A percentile compares a stretch with the other conserved stretches of the same genome.
These are phyloP conservation scores for Drosophila kanekoi DNA, from an alignment of 2,888 invertebrate species.

Conservation along the genomic window DNA sequence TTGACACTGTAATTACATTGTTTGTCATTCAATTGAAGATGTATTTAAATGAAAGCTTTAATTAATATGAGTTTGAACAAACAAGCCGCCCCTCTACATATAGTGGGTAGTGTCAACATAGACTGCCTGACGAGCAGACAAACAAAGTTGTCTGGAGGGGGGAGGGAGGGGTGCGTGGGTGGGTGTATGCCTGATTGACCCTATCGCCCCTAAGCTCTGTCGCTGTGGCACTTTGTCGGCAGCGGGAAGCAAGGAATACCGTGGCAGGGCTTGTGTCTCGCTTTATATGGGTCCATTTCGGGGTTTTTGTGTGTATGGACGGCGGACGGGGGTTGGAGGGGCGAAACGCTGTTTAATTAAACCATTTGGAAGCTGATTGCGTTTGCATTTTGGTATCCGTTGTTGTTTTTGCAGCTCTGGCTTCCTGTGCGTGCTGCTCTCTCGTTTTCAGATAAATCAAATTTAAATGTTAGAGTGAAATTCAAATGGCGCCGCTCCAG, in stretches of 20 bases:
- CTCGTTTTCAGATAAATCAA: conserved; percentile 56
- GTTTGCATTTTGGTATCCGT: conserved; percentile 45
- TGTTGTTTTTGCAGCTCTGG: conserved; percentile 8
- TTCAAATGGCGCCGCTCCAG: conserved; percentile 48
- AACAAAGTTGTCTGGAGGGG: neutral
- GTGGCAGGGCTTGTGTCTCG: neutral
- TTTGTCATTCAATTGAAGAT: conserved; percentile 28
- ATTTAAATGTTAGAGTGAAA: conserved; percentile 69
- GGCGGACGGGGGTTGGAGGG: neutral
- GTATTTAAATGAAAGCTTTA: conserved; percentile 29
- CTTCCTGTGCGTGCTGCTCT: conserved; percentile 8
- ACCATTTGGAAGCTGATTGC: conserved; percentile 71
- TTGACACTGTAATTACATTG: conserved; percentile 18
- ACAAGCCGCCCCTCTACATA: neutral
- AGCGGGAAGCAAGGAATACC: neutral
- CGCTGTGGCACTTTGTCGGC: conserved; percentile 9
- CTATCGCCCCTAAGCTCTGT: neutral
- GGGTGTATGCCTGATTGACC: conserved; percentile 20
- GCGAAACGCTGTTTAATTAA: conserved; percentile 54
- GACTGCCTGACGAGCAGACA: neutral
- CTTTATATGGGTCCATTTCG: conserved; percentile 10
- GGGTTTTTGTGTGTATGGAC: conserved; percentile 5
- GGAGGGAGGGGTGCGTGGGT: neutral
- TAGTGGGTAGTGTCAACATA: conserved; percentile 3
- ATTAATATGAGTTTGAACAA: conserved; percentile 15